Conservation (phyloP, 2,113 vertebrate genomes). For the Malurus elegans region DNA sequence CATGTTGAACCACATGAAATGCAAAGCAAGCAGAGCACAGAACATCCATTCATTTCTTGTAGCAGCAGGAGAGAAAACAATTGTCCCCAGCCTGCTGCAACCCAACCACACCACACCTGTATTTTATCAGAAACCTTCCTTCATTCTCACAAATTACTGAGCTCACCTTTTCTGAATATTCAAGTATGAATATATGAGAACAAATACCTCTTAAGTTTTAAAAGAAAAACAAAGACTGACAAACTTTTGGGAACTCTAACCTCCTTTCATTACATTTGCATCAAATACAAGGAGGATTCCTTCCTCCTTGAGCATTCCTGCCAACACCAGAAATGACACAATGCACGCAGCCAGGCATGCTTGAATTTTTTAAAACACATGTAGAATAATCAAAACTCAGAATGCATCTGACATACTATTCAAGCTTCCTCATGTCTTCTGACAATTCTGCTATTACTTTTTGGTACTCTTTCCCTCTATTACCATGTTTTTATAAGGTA, state of each 20-base stretch:
- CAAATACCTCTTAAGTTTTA: conserved; percentile 8
- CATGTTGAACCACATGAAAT: neutral
- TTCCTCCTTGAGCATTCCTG: neutral
- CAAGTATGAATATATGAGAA: neutral
- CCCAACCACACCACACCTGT: neutral
- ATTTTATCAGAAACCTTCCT: neutral
- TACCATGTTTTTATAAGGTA: conserved; percentile 41
- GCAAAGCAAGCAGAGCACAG: neutral
- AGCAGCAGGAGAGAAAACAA: neutral
- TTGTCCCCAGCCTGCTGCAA: neutral
- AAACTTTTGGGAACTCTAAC: neutral
- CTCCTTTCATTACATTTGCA: neutral
- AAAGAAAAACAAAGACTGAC: conserved; percentile 22
- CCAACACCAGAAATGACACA: neutral
- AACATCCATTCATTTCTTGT: neutral
- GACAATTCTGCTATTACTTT: conserved; percentile 28
- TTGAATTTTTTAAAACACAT: neutral
- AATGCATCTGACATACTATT: neutral
- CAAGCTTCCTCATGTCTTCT: neutral
- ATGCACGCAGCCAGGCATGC: neutral
- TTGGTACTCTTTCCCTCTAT: neutral
- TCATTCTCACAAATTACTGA: neutral
- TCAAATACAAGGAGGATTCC: neutral
- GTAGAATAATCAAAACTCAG: neutral
- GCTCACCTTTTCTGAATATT: neutral